These are phyloP conservation scores for Parauchenoglanis punctatus DNA, from an alignment of 2,797 vertebrate genomes.

Conservation along the genomic window DNA sequence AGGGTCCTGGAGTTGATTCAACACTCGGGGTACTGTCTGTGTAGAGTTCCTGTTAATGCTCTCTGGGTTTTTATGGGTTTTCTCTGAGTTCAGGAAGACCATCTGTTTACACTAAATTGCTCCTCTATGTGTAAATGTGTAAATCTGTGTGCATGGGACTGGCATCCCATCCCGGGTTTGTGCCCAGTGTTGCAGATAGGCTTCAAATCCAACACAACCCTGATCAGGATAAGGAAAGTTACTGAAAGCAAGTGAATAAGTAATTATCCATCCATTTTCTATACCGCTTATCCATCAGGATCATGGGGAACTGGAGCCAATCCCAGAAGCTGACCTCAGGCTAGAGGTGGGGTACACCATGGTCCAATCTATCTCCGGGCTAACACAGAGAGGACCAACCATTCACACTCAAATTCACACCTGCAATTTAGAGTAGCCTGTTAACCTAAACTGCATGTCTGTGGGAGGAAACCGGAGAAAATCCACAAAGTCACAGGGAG, in stretches of 20 bases:
- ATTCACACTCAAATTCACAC: too few species aligned
- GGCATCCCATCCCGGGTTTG: not conserved
- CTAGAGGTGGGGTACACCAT: too few species aligned
- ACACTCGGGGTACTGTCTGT: not conserved
- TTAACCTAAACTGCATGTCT: too few species aligned
- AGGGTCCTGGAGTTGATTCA: not conserved
- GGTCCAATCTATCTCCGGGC: too few species aligned
- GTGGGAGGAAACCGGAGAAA: too few species aligned
- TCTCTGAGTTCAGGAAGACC: not conserved
- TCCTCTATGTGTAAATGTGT: not conserved
- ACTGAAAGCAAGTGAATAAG: not conserved
- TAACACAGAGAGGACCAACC: too few species aligned
- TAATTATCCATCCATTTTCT: not conserved
- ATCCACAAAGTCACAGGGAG: too few species aligned
- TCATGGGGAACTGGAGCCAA: not conserved
- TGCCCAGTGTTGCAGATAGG: not conserved
- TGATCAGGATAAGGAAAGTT: too few species aligned
- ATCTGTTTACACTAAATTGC: not conserved
- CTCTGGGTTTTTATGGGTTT: not conserved
- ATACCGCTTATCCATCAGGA: not conserved
- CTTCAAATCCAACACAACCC: not conserved
- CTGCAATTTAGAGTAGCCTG: too few species aligned
- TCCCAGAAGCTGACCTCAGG: not conserved
- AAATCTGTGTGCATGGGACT: too few species aligned
- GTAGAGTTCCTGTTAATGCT: not conserved